phyloP scores from a whole-genome alignment of 92 coral and sea anemone species.

The Paragorgia papillata region DNA sequence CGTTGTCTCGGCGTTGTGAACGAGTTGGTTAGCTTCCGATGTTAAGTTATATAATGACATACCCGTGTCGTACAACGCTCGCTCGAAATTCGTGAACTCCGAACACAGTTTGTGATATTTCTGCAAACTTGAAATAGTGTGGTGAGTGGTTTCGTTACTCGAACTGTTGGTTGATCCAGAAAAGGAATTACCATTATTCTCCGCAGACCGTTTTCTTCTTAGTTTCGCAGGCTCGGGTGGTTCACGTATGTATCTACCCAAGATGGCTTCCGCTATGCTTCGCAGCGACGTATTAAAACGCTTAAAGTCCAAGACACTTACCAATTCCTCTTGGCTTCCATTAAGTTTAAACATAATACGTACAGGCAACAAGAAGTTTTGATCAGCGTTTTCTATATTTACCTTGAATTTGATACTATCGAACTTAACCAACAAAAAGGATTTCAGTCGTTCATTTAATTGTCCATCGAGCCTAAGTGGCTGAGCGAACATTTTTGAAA shows the following conservation, averaged over 20 bases:
- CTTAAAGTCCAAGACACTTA: slow-evolving; percentile 28
- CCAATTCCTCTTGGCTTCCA: slow-evolving; percentile 13
- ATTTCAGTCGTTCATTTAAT: not conserved
- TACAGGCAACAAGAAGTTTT: slow-evolving; percentile 30
- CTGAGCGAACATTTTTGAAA: slow-evolving; percentile 16
- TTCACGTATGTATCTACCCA: slow-evolving; percentile 35
- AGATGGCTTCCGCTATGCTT: slow-evolving; percentile 52
- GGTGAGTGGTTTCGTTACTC: slow-evolving; percentile 15
- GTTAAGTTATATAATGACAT: slow-evolving; percentile 55
- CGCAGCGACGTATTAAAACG: slow-evolving; percentile 38
- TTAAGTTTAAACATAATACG: slow-evolving; percentile 12
- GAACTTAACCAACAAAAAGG: not conserved
- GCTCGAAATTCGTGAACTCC: slow-evolving; percentile 60
- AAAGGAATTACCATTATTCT: not conserved
- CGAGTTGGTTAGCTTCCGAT: slow-evolving; percentile 28
- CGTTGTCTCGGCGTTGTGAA: slow-evolving; percentile 7
- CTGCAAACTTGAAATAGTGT: slow-evolving; percentile 21
- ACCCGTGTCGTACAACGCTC: slow-evolving; percentile 52
- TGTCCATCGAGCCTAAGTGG: slow-evolving; percentile 8
- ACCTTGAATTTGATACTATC: slow-evolving; percentile 2
- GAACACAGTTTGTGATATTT: slow-evolving; percentile 66
- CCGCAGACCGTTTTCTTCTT: slow-evolving; percentile 55
- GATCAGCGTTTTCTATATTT: not conserved
- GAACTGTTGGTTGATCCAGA: not conserved
- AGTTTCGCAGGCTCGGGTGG: slow-evolving; percentile 43